Conservation (phyloP, 2,888 invertebrate species). For the Morpho helenor region DNA sequence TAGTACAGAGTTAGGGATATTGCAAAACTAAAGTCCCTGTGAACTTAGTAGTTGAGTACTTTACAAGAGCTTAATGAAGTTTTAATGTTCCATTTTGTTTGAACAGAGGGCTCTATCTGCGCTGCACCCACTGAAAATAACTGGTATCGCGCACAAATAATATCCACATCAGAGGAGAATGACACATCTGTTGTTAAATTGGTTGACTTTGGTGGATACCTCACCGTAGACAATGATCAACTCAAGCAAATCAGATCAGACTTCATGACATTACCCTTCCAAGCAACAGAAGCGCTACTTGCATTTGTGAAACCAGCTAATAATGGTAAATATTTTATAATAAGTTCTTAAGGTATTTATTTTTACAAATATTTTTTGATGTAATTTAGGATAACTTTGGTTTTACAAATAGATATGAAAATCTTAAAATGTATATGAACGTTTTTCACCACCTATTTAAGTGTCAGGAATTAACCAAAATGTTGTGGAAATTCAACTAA, state of each 20-base stretch:
- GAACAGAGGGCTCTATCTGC: constrained; percentile 90
- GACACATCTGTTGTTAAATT: constrained; percentile 90
- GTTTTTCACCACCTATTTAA: too few species aligned
- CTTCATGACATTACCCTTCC: constrained; percentile 97
- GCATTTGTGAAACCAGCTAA: constrained; percentile 91
- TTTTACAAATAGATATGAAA: too few species aligned
- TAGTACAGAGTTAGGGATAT: too few species aligned
- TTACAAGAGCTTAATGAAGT: too few species aligned
- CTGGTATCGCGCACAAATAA: constrained; percentile 95
- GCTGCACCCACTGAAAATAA: constrained; percentile 90
- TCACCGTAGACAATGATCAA: constrained; percentile 85
- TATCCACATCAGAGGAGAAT: constrained; percentile 82
- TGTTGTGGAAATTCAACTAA: too few species aligned
- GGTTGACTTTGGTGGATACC: constrained; percentile 97
- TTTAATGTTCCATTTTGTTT: neutral
- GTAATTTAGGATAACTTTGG: too few species aligned
- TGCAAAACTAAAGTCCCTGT: too few species aligned
- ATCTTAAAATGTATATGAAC: too few species aligned
- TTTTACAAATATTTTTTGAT: too few species aligned
- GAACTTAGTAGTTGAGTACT: too few species aligned
- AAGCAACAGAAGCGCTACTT: constrained; percentile 96
- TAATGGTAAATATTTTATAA: constrained; percentile 70
- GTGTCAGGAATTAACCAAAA: too few species aligned
- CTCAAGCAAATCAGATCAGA: constrained; percentile 96
- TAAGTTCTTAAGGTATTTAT: too few species aligned